Base-by-base conservation (phyloP, 2,888 invertebrate species). In the Brachyptera putata region DNA sequence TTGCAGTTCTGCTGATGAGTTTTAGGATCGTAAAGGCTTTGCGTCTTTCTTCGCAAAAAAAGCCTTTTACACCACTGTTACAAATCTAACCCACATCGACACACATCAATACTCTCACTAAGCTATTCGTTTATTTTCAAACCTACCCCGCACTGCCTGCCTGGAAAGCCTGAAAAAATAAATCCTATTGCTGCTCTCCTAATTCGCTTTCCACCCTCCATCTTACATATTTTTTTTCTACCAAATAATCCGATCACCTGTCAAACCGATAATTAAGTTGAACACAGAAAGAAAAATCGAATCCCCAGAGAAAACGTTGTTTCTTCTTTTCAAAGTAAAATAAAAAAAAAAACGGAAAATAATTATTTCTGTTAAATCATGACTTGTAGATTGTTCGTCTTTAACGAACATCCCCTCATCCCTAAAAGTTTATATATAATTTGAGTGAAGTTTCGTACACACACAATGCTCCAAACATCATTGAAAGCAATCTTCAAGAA, bases 191-290 rank as follows among this genome's bases (percentile, higher is more conserved):
- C 43, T 21, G 43, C n/a, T 11, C 43, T 43, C 18, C 43, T 43
- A 43, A 43, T 43, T 43, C 43, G 43, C 43, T 43, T 43, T 43
- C 43, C 18, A 43, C 16, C 43, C 43, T 21, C 21, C 43, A 21
- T 11, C 30, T 30, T 30, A 7, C 30, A 7, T 18, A n/a, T 43
- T 21, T 11, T 21, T 43, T 21, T 43, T 43, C 43, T 43, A 14
- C 21, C 43, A 43, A 14, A 43, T 43, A 43, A 43, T 43, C 43
- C 43, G 21, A 43, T 43, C 43, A 43, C 18, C 21, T 43, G 43
- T 43, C 43, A 43, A 16, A 18, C 7, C 21, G 18, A 43, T 43
- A 43, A 43, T 43, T 43, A 43, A 16, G 43, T 43, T 43, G 16
- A 11, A 18, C 18, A 21, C 43, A 18, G 21, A 43, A 11, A 16